Evolutionary conservation across 2,797 vertebrate genomes (phyloP).

Genomic region (Myotis vivesi): DNA sequence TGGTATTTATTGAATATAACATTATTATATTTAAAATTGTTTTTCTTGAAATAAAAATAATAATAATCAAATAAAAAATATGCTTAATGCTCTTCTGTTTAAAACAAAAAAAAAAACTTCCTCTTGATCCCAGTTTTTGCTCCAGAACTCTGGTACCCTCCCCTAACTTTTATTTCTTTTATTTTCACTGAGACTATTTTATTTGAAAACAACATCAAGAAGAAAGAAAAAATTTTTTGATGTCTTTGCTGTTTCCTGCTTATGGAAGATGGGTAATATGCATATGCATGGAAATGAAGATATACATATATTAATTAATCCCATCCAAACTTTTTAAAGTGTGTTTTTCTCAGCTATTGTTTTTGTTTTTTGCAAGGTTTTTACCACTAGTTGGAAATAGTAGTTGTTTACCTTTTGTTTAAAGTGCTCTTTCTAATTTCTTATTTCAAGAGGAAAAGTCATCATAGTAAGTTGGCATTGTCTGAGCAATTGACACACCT

Average conservation of each 20-base stretch:
- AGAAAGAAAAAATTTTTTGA: not conserved
- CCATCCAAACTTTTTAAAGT: not conserved
- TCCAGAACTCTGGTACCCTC: not conserved
- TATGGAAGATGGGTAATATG: not conserved
- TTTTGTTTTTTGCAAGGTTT: not conserved
- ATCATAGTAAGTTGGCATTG: not conserved
- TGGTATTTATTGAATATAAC: too few relatives aligned
- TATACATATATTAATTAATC: not conserved
- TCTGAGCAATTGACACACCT: not conserved
- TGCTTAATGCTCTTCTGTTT: not conserved
- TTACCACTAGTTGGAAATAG: not conserved
- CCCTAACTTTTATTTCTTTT: not conserved
- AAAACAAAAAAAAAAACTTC: not conserved
- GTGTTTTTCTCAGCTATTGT: not conserved
- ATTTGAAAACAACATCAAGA: not conserved
- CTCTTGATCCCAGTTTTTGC: not conserved
- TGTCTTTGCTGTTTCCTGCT: not conserved
- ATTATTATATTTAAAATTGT: too few relatives aligned
- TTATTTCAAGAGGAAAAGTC: not conserved
- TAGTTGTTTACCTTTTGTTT: not conserved
- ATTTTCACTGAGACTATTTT: not conserved
- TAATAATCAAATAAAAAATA: not conserved
- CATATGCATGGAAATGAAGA: not conserved
- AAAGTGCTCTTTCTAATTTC: not conserved
- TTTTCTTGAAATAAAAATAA: too few relatives aligned